Conservation (phyloP, 2,888 invertebrate genomes). For the Nesidiocoris tenuis region DNA sequence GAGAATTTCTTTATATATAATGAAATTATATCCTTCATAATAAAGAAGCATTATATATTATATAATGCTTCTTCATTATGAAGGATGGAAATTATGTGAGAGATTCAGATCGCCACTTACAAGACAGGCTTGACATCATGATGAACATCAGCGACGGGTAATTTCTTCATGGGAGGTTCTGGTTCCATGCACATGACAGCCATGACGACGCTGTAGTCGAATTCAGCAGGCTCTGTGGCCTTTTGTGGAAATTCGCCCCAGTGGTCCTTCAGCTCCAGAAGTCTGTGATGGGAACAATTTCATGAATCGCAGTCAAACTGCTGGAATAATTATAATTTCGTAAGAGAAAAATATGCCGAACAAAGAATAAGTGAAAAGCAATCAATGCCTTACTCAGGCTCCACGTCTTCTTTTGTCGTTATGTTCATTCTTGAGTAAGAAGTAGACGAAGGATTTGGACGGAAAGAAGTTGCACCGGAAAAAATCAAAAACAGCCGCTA, state of each 20-base stretch:
- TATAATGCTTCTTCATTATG: no score
- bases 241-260: slow-evolving; percentile 19
- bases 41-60: no score
- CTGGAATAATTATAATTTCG: background rate
- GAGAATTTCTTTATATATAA: no score
- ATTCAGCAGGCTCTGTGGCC: background rate
- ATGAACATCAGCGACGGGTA: slow-evolving; percentile 16
- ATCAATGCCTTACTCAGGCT: slow-evolving; percentile 17
- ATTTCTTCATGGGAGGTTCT: slow-evolving; percentile 16
- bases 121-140: slow-evolving; percentile 18
- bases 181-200: slow-evolving; percentile 25
- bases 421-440: slow-evolving; percentile 38
- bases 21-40: no score
- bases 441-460: no score
- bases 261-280: slow-evolving; percentile 21
- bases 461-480: no score
- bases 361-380: background rate
- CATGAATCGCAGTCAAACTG: background rate
- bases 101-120: no score
- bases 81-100: no score
- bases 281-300: background rate
- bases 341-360: no score
- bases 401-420: slow-evolving; percentile 21
- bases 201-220: slow-evolving; percentile 4
- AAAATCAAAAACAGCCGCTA: no score